phyloP scores from a whole-genome alignment of 1,140 invertebrate species.

The Temnothorax curvispinosus region DNA sequence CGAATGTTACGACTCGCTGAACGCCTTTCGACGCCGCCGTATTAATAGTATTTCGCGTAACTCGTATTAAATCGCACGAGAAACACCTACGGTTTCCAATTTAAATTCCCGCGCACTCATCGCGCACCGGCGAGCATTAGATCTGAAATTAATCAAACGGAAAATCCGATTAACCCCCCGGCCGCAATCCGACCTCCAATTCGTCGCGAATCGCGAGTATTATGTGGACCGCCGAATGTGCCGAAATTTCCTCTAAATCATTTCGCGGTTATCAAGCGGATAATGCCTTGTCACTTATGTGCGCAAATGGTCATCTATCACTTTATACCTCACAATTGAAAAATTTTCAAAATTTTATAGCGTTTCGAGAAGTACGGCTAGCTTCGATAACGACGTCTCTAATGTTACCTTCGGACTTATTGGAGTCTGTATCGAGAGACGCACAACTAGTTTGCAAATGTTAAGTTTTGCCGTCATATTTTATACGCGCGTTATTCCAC shows the following conservation, averaged over 20 bases:
- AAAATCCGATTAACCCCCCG: constrained; percentile 49
- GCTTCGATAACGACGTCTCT: not conserved
- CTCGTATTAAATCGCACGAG: constrained; percentile 22
- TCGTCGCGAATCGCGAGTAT: constrained; percentile 17
- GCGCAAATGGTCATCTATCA: not conserved
- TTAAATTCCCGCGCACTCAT: constrained; percentile 17
- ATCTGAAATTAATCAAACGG: constrained; percentile 49
- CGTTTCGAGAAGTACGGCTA: not conserved
- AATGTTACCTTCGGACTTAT: not conserved
- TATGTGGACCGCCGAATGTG: constrained; percentile 5
- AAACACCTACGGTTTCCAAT: constrained; percentile 35
- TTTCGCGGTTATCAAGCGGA: not conserved
- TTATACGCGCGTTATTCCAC: not conserved
- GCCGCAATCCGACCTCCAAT: constrained; percentile 31
- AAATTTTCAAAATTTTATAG: not conserved
- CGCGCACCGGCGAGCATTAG: constrained; percentile 2
- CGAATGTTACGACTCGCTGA: constrained; percentile 13
- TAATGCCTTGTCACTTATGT: not conserved
- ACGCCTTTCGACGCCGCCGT: not conserved
- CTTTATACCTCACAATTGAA: not conserved
- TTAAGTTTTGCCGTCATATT: constrained; percentile 5
- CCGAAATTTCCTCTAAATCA: constrained; percentile 38
- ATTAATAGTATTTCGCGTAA: constrained; percentile 18
- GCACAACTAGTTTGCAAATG: not conserved
- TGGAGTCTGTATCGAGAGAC: not conserved